These are phyloP conservation scores for Rhagoletis zephyria DNA, from an alignment of 1,140 invertebrate species.

Conservation along the genomic window DNA sequence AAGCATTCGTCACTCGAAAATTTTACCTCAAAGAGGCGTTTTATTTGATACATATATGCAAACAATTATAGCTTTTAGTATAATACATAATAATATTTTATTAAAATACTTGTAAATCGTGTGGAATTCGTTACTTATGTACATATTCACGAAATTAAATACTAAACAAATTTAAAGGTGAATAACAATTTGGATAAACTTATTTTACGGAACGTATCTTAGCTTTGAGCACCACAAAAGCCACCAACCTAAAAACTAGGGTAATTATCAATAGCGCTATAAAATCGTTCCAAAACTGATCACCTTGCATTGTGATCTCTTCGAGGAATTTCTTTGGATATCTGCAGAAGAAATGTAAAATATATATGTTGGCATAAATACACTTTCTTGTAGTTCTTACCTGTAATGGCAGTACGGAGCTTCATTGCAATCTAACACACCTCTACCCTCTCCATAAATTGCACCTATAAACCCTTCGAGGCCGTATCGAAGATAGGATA, in stretches of 20 bases:
- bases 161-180: not conserved
- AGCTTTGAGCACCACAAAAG: slow-evolving; percentile 82
- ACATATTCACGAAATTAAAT: not conserved
- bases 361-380: not conserved
- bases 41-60: too few relatives aligned
- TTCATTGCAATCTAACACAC: slow-evolving; percentile 78
- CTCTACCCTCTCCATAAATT: slow-evolving; percentile 85
- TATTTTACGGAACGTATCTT: slow-evolving; percentile 70
- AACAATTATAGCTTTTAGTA: not conserved
- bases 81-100: not conserved
- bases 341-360: slow-evolving; percentile 69
- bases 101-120: slow-evolving; percentile 23
- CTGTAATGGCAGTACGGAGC: slow-evolving; percentile 83
- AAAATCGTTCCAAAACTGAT: slow-evolving; percentile 89
- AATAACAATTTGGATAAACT: not conserved
- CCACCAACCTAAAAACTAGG: slow-evolving; percentile 80
- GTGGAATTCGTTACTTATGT: not conserved
- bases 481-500: slow-evolving; percentile 90
- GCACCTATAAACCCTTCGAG: slow-evolving; percentile 88
- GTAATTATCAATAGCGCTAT: slow-evolving; percentile 82
- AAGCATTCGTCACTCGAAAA: too few relatives aligned
- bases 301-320: slow-evolving; percentile 85
- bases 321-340: slow-evolving; percentile 83
- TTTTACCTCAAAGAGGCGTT: too few relatives aligned
- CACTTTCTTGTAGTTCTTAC: slow-evolving; percentile 65